These are phyloP conservation scores for Drosophila tani DNA, from an alignment of 1,140 invertebrate species.

Conservation along the genomic window DNA sequence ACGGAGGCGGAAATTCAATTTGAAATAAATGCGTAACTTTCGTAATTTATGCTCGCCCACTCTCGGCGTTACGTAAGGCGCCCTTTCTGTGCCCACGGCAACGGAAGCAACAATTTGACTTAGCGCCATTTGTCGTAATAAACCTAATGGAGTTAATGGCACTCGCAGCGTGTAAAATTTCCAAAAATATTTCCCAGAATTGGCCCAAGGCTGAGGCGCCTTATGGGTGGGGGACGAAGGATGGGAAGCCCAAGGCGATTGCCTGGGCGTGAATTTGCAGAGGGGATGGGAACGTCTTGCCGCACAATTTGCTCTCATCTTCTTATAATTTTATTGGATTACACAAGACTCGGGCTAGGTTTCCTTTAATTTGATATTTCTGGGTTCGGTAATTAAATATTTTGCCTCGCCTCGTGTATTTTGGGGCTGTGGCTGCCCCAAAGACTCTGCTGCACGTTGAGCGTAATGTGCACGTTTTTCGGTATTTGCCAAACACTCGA, in stretches of 20 bases:
- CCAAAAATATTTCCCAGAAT: constrained; percentile 58
- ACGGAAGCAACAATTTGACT: constrained; percentile 71
- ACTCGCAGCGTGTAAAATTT: constrained; percentile 61
- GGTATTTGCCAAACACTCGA: constrained; percentile 66
- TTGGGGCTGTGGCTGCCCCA: background rate
- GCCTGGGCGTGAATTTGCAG: constrained; percentile 11
- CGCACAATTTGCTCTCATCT: constrained; percentile 52
- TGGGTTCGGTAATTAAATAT: constrained; percentile 53
- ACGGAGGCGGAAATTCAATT: constrained; percentile 64
- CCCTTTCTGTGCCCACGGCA: constrained; percentile 15
- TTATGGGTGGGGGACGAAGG: background rate
- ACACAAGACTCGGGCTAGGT: constrained; percentile 4
- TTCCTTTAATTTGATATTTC: constrained; percentile 48
- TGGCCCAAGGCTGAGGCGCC: constrained; percentile 22
- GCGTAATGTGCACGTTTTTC: constrained; percentile 35
- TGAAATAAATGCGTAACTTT: constrained; percentile 68
- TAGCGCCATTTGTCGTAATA: constrained; percentile 67
- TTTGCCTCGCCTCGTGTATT: constrained; percentile 5
- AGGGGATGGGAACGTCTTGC: background rate
- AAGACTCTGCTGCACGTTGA: constrained; percentile 20
- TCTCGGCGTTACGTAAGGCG: background rate
- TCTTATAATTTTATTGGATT: constrained; percentile 61
- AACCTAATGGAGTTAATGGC: constrained; percentile 70
- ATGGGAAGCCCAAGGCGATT: constrained; percentile 2
- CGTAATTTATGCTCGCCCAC: constrained; percentile 57